A percentile compares a stretch with the other conserved stretches of the same genome.
These are phyloP conservation scores for Oreochromis grahami DNA, from an alignment of 2,797 vertebrate genomes.

Conservation along the genomic window DNA sequence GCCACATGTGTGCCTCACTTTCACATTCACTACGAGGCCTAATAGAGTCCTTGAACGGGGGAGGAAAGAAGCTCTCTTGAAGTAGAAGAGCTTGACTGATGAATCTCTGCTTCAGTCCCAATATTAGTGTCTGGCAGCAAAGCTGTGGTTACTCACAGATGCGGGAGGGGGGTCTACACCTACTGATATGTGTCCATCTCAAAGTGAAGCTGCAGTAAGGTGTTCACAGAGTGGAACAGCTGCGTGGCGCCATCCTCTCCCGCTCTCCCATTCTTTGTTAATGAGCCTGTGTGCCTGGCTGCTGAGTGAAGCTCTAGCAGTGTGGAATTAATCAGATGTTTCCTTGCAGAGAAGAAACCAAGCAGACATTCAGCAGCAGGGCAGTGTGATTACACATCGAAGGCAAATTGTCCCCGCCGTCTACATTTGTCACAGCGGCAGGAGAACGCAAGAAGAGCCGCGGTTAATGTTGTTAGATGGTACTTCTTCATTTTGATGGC, in stretches of 20 bases:
- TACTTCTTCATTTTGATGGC: conserved; percentile 30
- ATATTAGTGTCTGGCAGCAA: conserved; percentile 7
- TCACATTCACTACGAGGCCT: conserved; percentile 7
- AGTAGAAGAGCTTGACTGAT: conserved; percentile 23
- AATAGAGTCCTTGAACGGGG: conserved; percentile 33
- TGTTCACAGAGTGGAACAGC: conserved; percentile 43
- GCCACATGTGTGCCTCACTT: conserved; percentile 11
- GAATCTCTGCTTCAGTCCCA: conserved; percentile 16
- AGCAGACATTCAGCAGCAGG: conserved; percentile 58
- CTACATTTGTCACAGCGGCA: conserved; percentile 26
- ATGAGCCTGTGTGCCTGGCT: conserved; percentile 66
- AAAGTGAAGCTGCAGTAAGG: conserved; percentile 40
- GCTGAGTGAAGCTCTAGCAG: conserved; percentile 68
- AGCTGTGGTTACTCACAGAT: conserved; percentile 23
- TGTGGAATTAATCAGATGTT: conserved; percentile 74
- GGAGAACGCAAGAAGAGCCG: conserved; percentile 19
- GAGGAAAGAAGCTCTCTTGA: conserved; percentile 14
- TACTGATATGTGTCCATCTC: conserved; percentile 48
- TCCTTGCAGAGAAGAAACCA: conserved; percentile 58
- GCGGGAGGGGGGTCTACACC: background rate
- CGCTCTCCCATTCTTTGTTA: conserved; percentile 48
- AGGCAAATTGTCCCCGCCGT: conserved; percentile 47
- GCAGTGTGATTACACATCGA: conserved; percentile 54
- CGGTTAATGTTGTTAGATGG: conserved; percentile 19
- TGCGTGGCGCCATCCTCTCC: conserved; percentile 25